Evolutionary conservation across 2,888 invertebrate genomes (phyloP), one percentile per base, ranked within the genome.

Genomic region (Xiphydria camelus): DNA sequence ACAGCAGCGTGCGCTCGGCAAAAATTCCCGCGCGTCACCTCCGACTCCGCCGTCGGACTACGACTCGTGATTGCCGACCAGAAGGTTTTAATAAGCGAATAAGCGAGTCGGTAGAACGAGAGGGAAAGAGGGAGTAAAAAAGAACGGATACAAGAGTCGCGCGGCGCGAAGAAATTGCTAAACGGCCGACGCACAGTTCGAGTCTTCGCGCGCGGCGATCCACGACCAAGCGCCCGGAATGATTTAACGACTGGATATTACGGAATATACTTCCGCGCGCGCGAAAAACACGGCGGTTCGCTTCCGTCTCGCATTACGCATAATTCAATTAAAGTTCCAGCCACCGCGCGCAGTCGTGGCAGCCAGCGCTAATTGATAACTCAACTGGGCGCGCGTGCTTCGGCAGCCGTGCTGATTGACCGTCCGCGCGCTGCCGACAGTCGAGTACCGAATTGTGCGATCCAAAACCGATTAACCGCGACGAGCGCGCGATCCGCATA

Each of bases 351-450:
- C 55, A 57, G 59, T 56, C 57, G 55, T 57, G 58, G 49, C 57
- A 61, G 61, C 64, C n/a, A n/a, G 56, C 61, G 63, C 57, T 66
- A 70, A 70, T 68, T 69, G 69, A 69, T 70, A 69, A 69, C 67
- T 62, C 66, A 61, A 59, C 61, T 53, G 53, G 49, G 49, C 50
- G 54, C 49, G 47, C 49, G 44, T 53, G n/a, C 51, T 55, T 47
- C 55, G 55, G 51, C 51, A 20, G 45, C 45, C 41, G 26, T 45
- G 25, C 53, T 43, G 21, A 35, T 45, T 23, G 44, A 17, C 18
- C 15, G 12, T 14, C 15, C 29, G 29, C 12, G 15, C n/a, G n/a
- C n/a, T n/a, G n/a, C n/a, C n/a, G n/a, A n/a, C n/a, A n/a, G n/a
- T n/a, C n/a, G n/a, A n/a, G n/a, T n/a, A n/a, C n/a, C n/a, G n/a